Evolutionary conservation across 1,140 invertebrate species (phyloP), one percentile per base, ranked within the genome.

Genomic region (Drosophila arawakana): DNA sequence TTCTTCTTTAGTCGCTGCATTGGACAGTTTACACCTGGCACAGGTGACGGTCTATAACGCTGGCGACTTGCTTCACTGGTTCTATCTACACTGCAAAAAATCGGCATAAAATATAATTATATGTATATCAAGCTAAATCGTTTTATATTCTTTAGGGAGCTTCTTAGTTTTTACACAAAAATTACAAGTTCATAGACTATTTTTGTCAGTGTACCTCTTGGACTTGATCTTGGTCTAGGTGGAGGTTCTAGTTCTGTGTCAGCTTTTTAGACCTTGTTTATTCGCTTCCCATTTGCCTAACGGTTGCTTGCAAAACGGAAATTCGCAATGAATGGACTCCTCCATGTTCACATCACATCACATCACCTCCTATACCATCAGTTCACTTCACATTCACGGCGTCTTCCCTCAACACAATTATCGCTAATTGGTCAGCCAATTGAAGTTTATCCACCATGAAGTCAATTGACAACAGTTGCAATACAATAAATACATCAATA

Each of bases 231-330:
- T 25, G 58, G 35, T 62, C 30, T 37, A 3, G n/a, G 50, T 63
- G 66, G 60, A 62, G 65, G 80, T 82, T 70, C 76, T 82, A 58
- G 72, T 76, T 68, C 59, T 81, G 68, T 78, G 68, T 78, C 81
- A 77, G 73, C 65, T 76, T 73, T 30, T 81, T 69, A 76, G 57
- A 80, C 55, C 73, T 47, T 46, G 67, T 78, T 84, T 67, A 72
- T 88, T 88, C 89, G 84, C 84, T 88, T 88, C 85, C 84, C 89
- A 88, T 88, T 89, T 89, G 78, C 80, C 73, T 88, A 88, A 88
- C 84, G 84, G 84, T 76, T 37, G 37, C 21, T 44, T 57, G 2
- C 65, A 74, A 60, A 44, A 60, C 76, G 76, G 76, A 78, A 78
- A 78, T 69, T 77, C 9, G 15, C 37, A 41, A 47, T 47, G 44